Percentiles rank a stretch among this genome's conserved stretches.
phyloP scores from a whole-genome alignment of 37 sponge, comb jelly and placozoan genomes.

The Ephydatia muelleri region DNA sequence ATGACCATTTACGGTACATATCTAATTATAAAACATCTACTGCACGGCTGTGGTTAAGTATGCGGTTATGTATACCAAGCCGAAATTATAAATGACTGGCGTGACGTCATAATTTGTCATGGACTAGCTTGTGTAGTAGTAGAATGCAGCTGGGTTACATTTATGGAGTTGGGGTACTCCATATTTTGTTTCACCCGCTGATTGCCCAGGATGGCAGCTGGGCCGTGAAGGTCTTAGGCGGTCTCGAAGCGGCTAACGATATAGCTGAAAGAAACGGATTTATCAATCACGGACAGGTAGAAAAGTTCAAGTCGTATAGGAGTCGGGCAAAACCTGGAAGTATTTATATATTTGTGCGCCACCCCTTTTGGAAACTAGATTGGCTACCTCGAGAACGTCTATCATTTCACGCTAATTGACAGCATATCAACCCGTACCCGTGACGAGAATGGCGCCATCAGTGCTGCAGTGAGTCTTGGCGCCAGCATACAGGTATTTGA shows the following conservation, averaged over 20 bases:
- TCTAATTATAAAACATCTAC: too few species aligned
- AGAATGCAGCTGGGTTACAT: neutral
- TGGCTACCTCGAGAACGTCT: constrained; percentile 4
- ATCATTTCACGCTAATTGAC: constrained; percentile 1
- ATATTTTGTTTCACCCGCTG: neutral
- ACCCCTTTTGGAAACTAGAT: neutral
- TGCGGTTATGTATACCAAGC: too few species aligned
- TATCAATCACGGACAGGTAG: constrained; percentile 10
- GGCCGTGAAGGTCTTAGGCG: constrained; percentile 11
- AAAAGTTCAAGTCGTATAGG: neutral
- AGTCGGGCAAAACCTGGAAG: neutral
- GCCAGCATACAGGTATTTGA: neutral
- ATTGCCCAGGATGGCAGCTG: neutral
- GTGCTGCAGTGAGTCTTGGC: neutral
- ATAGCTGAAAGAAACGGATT: constrained; percentile 4
- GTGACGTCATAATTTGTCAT: too few species aligned
- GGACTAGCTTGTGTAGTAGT: neutral
- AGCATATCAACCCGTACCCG: too few species aligned
- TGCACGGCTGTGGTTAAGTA: too few species aligned
- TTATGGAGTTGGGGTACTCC: neutral
- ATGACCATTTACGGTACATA: too few species aligned
- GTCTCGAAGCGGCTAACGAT: neutral
- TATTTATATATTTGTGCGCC: neutral
- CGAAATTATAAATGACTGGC: too few species aligned
- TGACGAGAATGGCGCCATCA: neutral